A percentile compares a stretch with the other conserved stretches of the same genome.
Evolutionary conservation across 2,113 vertebrate genomes (phyloP).

Genomic region (Calidris pugnax): DNA sequence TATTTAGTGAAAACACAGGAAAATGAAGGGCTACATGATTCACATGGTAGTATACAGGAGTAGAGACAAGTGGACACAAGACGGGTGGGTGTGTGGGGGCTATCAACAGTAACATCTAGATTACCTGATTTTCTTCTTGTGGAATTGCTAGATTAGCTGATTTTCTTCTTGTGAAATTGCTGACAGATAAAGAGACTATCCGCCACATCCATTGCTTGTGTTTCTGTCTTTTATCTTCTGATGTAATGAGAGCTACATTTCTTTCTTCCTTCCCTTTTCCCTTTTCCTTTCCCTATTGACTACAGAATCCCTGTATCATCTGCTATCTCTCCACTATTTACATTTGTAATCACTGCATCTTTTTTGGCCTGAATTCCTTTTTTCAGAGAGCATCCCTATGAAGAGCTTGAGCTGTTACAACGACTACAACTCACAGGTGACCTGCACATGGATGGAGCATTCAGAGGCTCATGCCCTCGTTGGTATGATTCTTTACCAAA

Average conservation of each 20-base stretch:
- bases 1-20: not conserved
- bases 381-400: conserved; percentile 69
- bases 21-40: not conserved
- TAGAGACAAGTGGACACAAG: not conserved
- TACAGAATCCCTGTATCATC: not conserved
- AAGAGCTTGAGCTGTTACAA: conserved; percentile 76
- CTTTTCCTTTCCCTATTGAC: not conserved
- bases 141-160: not conserved
- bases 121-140: not conserved
- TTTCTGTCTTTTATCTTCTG: not conserved
- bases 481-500: conserved; percentile 66
- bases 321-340: not conserved
- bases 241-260: not conserved
- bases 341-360: not conserved
- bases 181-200: not conserved
- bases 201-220: not conserved
- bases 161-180: not conserved
- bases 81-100: not conserved
- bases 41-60: not conserved
- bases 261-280: not conserved
- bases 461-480: not conserved
- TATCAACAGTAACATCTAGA: not conserved
- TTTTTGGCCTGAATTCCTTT: not conserved
- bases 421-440: conserved; percentile 67
- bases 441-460: conserved; percentile 74